phyloP scores from a whole-genome alignment of 2,888 invertebrate genomes.

The Macaria liturata region DNA sequence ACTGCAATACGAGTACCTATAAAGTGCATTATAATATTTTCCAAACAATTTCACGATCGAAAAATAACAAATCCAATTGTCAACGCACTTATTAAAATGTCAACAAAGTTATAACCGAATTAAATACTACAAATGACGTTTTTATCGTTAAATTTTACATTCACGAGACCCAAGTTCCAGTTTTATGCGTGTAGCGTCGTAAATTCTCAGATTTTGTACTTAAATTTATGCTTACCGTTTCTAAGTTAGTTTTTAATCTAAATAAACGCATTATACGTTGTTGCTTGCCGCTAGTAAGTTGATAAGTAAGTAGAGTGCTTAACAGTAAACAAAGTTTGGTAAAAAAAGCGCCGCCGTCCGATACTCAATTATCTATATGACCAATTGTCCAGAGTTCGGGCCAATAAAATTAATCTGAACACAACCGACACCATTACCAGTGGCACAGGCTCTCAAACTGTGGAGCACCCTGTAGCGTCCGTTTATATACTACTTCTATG shows the following conservation, averaged over 20 bases:
- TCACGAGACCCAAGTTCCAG: conserved; percentile 30
- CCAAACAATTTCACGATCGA: not conserved
- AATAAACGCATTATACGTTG: conserved; percentile 51
- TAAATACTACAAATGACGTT: conserved; percentile 35
- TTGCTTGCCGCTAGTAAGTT: conserved; percentile 42
- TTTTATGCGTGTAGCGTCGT: conserved; percentile 37
- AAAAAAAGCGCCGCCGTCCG: conserved; percentile 61
- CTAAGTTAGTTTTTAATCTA: conserved; percentile 48
- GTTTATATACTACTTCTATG: too few species aligned
- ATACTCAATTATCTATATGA: conserved; percentile 81
- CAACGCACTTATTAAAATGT: conserved; percentile 31
- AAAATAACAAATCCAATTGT: conserved; percentile 19
- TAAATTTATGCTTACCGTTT: conserved; percentile 23
- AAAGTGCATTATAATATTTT: not conserved
- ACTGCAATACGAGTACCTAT: too few species aligned
- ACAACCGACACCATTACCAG: conserved; percentile 74
- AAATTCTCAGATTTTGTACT: conserved; percentile 30
- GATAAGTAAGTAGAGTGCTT: conserved; percentile 58
- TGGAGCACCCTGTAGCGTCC: not conserved
- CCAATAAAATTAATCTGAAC: conserved; percentile 79
- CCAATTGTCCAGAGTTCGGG: conserved; percentile 73
- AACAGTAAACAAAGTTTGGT: conserved; percentile 62
- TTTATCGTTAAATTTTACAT: conserved; percentile 45
- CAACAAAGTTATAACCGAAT: conserved; percentile 25
- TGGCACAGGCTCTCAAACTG: conserved; percentile 15